Evolutionary conservation across 2,888 invertebrate genomes (phyloP).

Genomic region (Campoplex nolae): DNA sequence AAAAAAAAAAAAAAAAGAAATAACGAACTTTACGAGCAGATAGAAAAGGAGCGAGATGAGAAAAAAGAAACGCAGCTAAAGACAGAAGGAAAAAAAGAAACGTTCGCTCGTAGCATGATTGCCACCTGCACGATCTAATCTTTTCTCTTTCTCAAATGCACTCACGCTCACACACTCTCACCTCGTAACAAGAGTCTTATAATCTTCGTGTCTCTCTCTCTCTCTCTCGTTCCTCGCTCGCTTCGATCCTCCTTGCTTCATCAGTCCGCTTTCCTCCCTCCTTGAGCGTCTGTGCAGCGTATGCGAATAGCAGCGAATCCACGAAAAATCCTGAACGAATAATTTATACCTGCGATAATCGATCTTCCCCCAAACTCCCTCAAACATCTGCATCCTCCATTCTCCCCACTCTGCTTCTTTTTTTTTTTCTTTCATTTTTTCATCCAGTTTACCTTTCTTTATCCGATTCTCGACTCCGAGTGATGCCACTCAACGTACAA

Average conservation of each 20-base stretch:
- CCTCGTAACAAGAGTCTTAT: neutral
- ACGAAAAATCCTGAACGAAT: slow-evolving; percentile 28
- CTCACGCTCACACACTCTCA: neutral
- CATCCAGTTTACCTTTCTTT: neutral
- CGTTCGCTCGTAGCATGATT: slow-evolving; percentile 27
- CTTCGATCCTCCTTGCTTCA: neutral
- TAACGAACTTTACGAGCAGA: neutral
- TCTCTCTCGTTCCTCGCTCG: slow-evolving; percentile 16
- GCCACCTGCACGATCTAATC: slow-evolving; percentile 30
- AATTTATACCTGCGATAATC: slow-evolving; percentile 58
- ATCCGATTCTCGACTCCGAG: neutral
- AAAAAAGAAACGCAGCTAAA: neutral
- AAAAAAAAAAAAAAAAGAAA: no score
- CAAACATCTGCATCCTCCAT: slow-evolving; percentile 36
- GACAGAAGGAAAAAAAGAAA: slow-evolving; percentile 6
- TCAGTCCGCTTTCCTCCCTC: neutral
- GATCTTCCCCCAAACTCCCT: slow-evolving; percentile 21
- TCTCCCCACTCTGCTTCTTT: neutral
- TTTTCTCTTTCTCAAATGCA: slow-evolving; percentile 13
- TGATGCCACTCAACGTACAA: slow-evolving; percentile 25
- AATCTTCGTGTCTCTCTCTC: slow-evolving; percentile 19
- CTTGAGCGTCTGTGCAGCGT: neutral
- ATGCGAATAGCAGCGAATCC: neutral
- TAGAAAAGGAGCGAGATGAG: slow-evolving; percentile 11
- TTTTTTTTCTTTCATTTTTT: neutral